Base-by-base conservation (phyloP, 2,888 invertebrate genomes). In the Cheilosia grossa region DNA sequence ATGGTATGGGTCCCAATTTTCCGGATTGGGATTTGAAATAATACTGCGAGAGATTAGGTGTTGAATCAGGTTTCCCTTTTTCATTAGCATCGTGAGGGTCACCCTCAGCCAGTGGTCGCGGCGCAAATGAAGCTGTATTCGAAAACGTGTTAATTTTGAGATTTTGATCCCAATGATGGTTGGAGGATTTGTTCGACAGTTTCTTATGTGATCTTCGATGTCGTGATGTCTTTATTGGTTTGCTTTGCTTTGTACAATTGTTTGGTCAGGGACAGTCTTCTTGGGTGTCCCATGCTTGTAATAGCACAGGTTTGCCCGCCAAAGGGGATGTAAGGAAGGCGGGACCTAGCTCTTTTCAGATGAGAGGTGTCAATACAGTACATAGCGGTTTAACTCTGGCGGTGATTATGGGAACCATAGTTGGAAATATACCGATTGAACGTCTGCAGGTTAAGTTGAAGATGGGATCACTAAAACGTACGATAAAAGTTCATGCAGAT, bases 141-240 rank as follows among this genome's bases (percentile, higher is more conserved):
- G 47, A 69, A 74, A 83, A 83, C 79, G 79, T 74, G 79, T 83
- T 83, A 83, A 83, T 80, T 79, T 80, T 80, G 64, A 54, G 83
- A 80, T 83, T 49, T 66, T 19, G 64, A 83, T 83, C 47, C 79
- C 49, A 66, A 70, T 53, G 70, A 82, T 70, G 63, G 53, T 72
- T 72, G 51, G 61, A 64, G 79, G 83, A 83, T 80, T 83, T 66
- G 70, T 73, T 54, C 40, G 6, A n/a, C 37, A 37, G 13, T 40
- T 56, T 51, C 30, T 58, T 74, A 63, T 70, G 56, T 53, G 30
- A 63, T 59, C 33, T n/a, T n/a, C 2, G 17, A 58, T 69, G 58
- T 27, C 69, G 47, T 42, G 64, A 53, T 66, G 51, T 58, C 83
- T 74, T 58, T 79, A 70, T 79, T 83, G 70, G 70, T 79, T 78